A percentile compares a stretch with the other conserved stretches of the same genome.
phyloP scores from a whole-genome alignment of 2,888 invertebrate species.

The Hololepta plana region DNA sequence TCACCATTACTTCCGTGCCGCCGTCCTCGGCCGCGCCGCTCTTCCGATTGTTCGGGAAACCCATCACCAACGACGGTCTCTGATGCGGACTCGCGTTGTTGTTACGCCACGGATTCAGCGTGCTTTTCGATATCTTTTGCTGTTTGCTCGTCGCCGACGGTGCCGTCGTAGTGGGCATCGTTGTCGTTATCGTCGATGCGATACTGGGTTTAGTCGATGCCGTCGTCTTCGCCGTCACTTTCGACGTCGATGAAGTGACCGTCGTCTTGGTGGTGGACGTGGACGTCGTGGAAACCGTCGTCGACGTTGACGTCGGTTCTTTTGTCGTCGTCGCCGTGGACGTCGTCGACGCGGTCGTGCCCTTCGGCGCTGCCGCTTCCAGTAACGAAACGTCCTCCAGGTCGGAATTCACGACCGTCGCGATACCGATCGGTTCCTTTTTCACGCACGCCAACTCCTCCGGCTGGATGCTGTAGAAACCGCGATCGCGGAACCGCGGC shows the following conservation, averaged over 20 bases:
- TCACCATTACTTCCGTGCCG: constrained; percentile 61
- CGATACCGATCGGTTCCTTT: too few relatives aligned
- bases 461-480: constrained; percentile 73
- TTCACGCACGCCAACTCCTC: constrained; percentile 53
- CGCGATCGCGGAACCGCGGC: constrained; percentile 56
- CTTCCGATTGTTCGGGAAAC: constrained; percentile 45
- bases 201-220: constrained; percentile 13
- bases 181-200: constrained; percentile 11
- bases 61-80: constrained; percentile 54
- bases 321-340: constrained; percentile 16
- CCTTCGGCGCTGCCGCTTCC: constrained; percentile 16
- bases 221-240: constrained; percentile 16
- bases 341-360: constrained; percentile 18
- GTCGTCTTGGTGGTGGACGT: constrained; percentile 9
- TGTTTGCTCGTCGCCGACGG: constrained; percentile 15
- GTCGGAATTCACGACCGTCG: constrained; percentile 37
- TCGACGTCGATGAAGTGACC: constrained; percentile 10
- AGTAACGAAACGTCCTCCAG: constrained; percentile 24
- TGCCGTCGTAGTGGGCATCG: constrained; percentile 18
- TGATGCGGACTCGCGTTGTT: constrained; percentile 20
- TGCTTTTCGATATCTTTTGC: constrained; percentile 13
- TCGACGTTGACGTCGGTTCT: constrained; percentile 15
- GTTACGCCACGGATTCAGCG: constrained; percentile 22
- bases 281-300: constrained; percentile 12
- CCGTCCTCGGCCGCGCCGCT: constrained; percentile 43